These are phyloP conservation scores for Cladorhizidae sp. DNA, from an alignment of 37 sponge, comb jelly and placozoan genomes.

Conservation along the genomic window DNA sequence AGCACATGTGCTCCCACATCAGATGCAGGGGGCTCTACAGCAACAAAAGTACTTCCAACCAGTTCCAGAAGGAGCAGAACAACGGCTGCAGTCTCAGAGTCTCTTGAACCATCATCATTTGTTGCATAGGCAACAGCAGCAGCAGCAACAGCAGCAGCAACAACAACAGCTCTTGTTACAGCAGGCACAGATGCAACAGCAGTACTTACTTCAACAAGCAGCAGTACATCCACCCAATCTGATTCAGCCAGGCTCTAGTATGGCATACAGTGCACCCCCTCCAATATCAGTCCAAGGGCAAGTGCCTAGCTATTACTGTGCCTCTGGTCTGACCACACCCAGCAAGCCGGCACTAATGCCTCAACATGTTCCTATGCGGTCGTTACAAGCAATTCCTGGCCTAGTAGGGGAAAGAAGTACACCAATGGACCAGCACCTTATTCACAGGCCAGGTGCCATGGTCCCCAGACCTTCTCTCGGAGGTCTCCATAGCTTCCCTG, in stretches of 20 bases:
- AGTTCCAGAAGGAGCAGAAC: neutral
- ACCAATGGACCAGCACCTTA: no score
- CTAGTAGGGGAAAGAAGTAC: no score
- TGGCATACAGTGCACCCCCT: neutral
- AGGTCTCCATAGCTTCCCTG: neutral
- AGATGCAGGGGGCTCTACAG: constrained; percentile 1
- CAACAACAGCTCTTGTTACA: constrained; percentile 12
- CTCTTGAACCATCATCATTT: neutral
- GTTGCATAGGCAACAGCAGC: neutral
- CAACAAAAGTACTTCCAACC: constrained; percentile 11
- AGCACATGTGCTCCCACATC: no score
- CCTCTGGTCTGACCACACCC: neutral
- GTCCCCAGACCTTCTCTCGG: neutral
- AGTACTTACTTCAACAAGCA: constrained; percentile 30
- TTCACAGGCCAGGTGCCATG: constrained; percentile 4
- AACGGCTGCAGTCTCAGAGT: constrained; percentile 20
- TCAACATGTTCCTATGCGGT: neutral
- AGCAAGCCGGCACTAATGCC: neutral
- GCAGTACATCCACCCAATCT: neutral
- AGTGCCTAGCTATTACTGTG: neutral
- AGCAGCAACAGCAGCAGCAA: neutral
- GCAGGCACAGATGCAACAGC: constrained; percentile 29
- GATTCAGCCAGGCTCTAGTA: neutral
- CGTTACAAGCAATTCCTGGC: neutral
- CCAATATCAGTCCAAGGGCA: no score